Evolutionary conservation across 64 coral and sea anemone genomes (phyloP), one percentile per base, ranked within the genome.

Genomic region (Actinia equina): DNA sequence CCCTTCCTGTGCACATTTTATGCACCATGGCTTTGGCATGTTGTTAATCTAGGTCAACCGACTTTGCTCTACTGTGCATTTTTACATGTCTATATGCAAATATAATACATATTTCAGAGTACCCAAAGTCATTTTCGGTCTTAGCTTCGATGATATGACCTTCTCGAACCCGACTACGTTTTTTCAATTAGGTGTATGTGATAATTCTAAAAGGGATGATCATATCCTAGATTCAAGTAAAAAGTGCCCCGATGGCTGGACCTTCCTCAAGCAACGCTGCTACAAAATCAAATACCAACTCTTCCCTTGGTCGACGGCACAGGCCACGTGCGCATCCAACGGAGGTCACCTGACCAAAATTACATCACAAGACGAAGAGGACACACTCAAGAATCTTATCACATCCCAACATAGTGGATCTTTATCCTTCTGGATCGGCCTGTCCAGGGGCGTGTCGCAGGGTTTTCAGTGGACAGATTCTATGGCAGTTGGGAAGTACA

Each of bases 391-490:
- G 4, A 30, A 30, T 14, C 13, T 74, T 2, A 41, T 74, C 69
- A 30, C n/a, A 15, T 74, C 69, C 1, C 27, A 30, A 74, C 25
- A 74, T 30, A 6, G 43, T 51, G 17, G 44, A 52, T 43, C 43
- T 5, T 2, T 22, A 60, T 22, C 59, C 3, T 85, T 58, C 59
- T 92, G 90, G 90, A 92, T 92, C 18, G 85, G 90, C 23, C 53
- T 91, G 55, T 84, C 44, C 22, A 67, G 79, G 51, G 4, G 25
- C 3, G 0, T 1, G 45, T 17, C n/a, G 19, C 30, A 37, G 30
- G 11, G 43, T 43, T 92, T 92, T 60, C n/a, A 61, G 61, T 92
- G 90, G 90, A 67, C 90, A 43, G 90, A 87, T 23, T 85, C 74
- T 10, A 51, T 44, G 17, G 18, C 27, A 17, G 18, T 81, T 43